Base-by-base conservation (phyloP, 2,797 vertebrate genomes). In the Borostomias antarcticus region DNA sequence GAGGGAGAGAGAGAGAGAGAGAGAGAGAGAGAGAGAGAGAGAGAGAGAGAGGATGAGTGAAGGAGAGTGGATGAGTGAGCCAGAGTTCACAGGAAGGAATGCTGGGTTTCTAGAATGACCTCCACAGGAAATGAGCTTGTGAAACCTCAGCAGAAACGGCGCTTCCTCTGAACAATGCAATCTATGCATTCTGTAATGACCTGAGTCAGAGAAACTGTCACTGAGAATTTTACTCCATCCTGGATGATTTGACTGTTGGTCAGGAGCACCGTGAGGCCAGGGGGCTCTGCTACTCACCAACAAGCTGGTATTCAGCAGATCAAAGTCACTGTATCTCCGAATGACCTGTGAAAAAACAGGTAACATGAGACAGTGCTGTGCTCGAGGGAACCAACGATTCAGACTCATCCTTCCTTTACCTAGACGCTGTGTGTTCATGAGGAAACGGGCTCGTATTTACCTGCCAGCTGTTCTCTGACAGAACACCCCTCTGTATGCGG, bases 321-420 rank as follows among this genome's bases (percentile, higher is more conserved):
- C 97, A 64, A 99, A 99, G 89, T 99, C 97, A 72, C 98, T 99
- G 86, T 99, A 99, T 82, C 98, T 92, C 61, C 96, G 94, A 73
- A 98, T 90, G 75, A 99, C 93, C 98, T 99, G 92, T 51, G 91
- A 92, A 32, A 73, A 58, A 67, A 26, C 32, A 70, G 51, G 58
- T 2, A 9, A 19, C 56, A 65, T 17, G 17, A 43, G 23, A 4
- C 15, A 25, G 1, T 29, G 35, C 23, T 68, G 9, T 13, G 40
- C 54, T 40, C 28, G n/a, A 28, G 47, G 47, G 30, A 29, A 5
- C 32, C 21, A 26, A 30, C 19, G 15, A 11, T 13, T 37, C 19
- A 58, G 11, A 25, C 21, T 26, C 23, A 40, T 26, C 1, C 3
- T 9, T 59, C 3, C n/a, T n/a, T n/a, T n/a, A n/a, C n/a, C n/a